Base-by-base conservation (phyloP, 2,797 vertebrate species). In the Oreonectes daqikongensis region DNA sequence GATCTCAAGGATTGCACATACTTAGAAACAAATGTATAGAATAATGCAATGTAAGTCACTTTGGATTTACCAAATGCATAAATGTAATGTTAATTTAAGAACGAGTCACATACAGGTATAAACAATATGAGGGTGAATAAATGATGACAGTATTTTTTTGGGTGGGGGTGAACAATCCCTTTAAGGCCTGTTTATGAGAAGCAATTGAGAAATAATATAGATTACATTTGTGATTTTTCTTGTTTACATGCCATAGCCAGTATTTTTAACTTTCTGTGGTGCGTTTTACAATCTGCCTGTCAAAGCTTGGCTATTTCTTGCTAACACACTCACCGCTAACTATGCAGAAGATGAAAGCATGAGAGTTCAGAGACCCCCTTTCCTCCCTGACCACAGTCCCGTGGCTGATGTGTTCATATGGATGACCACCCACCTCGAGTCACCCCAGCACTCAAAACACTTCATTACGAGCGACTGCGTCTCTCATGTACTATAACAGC, bases 401-500 rank as follows among this genome's bases (percentile, higher is more conserved):
- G 17, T 68, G 72, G 82, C 69, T 78, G 75, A 80, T 66, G 20
- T 82, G 69, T 61, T 67, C 63, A 79, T 68, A 32, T 69, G 69
- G 32, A 72, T 48, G 81, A 65, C 83, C 83, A 82, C 83, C 83
- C 81, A 84, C 78, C 57, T 66, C 20, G 83, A 71, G 69, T 76
- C 75, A 67, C 71, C 78, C 79, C 68, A 82, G 57, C 22, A 65
- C 50, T 64, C 66, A 44, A 82, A 75, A 63, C 71, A 78, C 71
- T 69, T 73, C 69, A 80, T 82, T 78, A 80, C 15, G 12, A 64
- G 22, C 28, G 30, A 20, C 42, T 82, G 52, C 38, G 22, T 67
- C 72, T 71, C 60, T 38, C 46, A n/a, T 75, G 20, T 67, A 64
- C 32, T 4, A 53, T 67, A 15, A 69, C 46, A 65, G 48, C 65